Evolutionary conservation across 2,113 vertebrate genomes (phyloP), one percentile per base, ranked within the genome.

Genomic region (Chamaetylas fuelleborni): DNA sequence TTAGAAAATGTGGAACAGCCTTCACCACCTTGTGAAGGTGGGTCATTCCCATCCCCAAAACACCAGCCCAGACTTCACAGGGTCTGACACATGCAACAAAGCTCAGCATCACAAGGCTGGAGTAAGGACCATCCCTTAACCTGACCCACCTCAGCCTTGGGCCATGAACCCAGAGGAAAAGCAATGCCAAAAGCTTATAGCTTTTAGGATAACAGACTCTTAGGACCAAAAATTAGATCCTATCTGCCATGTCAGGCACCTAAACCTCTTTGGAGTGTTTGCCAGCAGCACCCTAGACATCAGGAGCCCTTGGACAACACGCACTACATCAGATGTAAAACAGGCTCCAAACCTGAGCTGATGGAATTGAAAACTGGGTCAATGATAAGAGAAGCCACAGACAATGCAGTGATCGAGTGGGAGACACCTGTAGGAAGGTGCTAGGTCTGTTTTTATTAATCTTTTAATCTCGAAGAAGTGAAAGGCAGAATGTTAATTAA

Each of bases 401-500:
- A 93, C 13, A 90, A 85, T 58, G 36, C 3, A 78, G 47, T 58
- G 38, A 85, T 73, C 0, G 0, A 66, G 60, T 43, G 69, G 80
- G 54, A 90, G 56, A 90, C n/a, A 88, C 79, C 90, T 83, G 65
- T 60, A 56, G 81, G 72, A 96, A 92, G 60, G 64, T 12, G 3
- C 45, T 86, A 48, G 71, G 31, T 60, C 67, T 93, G 48, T 8
- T 93, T 96, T 95, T 88, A 84, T 92, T 80, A 90, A 86, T 70
- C 58, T 88, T 92, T 94, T 95, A 67, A 91, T 25, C 34, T 78
- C 12, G 4, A 74, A 81, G 90, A 66, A 65, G 47, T n/a, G 11
- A 92, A 92, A 92, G 88, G 70, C 31, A 74, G 57, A 57, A 71
- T 40, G 36, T 83, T 92, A 88, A 94, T 94, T 90, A 93, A 90